phyloP scores from a whole-genome alignment of 2,888 invertebrate genomes.

The Caenorhabditis zanzibari region DNA sequence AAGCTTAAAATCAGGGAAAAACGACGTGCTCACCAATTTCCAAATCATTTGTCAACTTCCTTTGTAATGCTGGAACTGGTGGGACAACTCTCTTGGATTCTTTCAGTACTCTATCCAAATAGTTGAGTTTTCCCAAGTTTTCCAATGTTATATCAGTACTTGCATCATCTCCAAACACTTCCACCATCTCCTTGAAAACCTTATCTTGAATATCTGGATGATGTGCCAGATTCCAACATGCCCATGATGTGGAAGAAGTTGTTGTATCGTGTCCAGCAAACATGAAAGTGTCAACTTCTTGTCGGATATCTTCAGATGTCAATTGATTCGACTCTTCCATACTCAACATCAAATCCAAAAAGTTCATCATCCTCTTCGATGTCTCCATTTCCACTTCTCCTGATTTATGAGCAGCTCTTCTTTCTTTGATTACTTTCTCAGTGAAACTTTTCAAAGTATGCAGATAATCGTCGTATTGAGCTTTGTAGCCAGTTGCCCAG shows the following conservation, averaged over 20 bases:
- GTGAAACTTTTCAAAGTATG: slow-evolving; percentile 51
- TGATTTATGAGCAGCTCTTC: slow-evolving; percentile 32
- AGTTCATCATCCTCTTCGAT: slow-evolving; percentile 81
- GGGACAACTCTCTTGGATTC: slow-evolving; percentile 79
- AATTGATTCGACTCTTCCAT: slow-evolving; percentile 83
- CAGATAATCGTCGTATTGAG: slow-evolving; percentile 47
- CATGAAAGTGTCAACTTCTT: slow-evolving; percentile 85
- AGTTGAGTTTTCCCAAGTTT: slow-evolving; percentile 76
- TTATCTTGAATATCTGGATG: slow-evolving; percentile 84
- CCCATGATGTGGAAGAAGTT: slow-evolving; percentile 84
- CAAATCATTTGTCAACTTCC: slow-evolving; percentile 82
- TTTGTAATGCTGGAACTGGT: slow-evolving; percentile 79
- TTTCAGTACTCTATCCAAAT: slow-evolving; percentile 80
- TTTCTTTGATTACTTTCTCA: slow-evolving; percentile 51
- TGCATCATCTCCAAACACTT: slow-evolving; percentile 71
- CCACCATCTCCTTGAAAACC: slow-evolving; percentile 71
- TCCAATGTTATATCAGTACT: slow-evolving; percentile 80
- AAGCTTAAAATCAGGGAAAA: not conserved
- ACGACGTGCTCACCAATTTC: slow-evolving; percentile 71
- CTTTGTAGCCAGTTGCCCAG: slow-evolving; percentile 54
- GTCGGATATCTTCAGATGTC: slow-evolving; percentile 84
- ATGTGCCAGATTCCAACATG: slow-evolving; percentile 84
- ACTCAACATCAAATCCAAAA: slow-evolving; percentile 85
- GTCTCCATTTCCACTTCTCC: slow-evolving; percentile 58
- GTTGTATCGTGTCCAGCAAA: slow-evolving; percentile 85